Evolutionary conservation across 1,140 invertebrate genomes (phyloP), one percentile per base, ranked within the genome.

Genomic region (Tetragonula clypearis): DNA sequence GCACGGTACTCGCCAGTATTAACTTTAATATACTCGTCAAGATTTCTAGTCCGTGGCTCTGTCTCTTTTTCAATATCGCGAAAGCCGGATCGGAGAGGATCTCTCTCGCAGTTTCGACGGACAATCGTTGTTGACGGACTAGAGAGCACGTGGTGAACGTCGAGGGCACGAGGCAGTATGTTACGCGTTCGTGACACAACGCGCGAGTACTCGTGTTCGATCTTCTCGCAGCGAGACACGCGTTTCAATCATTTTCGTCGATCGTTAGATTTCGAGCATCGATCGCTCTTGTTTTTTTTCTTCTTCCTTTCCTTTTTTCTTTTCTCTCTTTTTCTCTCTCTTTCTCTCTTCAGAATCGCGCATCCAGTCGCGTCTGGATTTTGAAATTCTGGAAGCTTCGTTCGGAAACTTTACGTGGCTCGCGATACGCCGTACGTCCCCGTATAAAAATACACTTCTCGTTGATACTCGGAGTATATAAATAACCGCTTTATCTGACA

Each of bases 81-180:
- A n/a, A 84, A 62, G 26, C 41, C 65, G 35, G 35, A 79, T 87
- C 72, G 79, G 60, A 76, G 68, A 60, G 41, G 73, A 77, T 62
- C 30, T 83, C 71, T 82, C 79, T 76, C 73, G 60, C 87, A 75
- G 88, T 35, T 35, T 35, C 81, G 82, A 89, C 82, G 86, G 82
- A 85, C 89, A 85, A 87, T 90, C 75, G 85, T 90, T 89, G 87
- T 80, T 81, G 88, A 90, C 88, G 81, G 77, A 89, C 85, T 89
- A 88, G 82, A 89, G 82, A 85, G 75, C 75, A 60, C 78, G 68
- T 41, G 78, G 86, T 73, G 79, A 81, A 79, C 62, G 74, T 88
- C 71, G 75, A 85, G 83, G 35, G 41, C 6, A 49, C 41, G 41
- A 82, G 41, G 82, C 55, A 79, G 53, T n/a, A 35, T 30, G 79